Base-by-base conservation (phyloP, 2,113 vertebrate genomes). In the Thinocorus orbignyianus region DNA sequence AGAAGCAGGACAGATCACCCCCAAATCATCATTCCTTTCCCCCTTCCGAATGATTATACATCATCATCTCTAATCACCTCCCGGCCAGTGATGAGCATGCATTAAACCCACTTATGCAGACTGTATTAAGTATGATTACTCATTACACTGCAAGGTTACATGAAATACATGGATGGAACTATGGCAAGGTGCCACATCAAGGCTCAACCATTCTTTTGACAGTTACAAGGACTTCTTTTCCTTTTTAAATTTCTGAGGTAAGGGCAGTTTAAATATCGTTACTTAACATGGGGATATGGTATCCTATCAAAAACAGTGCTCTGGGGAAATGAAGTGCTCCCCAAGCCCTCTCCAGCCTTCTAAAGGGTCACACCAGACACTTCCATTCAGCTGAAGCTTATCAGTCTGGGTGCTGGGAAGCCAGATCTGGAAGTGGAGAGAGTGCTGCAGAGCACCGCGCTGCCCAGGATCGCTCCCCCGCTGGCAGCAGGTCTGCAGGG, bases 71-170 rank as follows among this genome's bases (percentile, higher is more conserved):
- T 55, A 64, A 93, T 84, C 69, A 64, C 73, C 55, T 55, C 37
- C 73, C 81, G 89, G 73, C 42, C 89, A 86, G 65, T 52, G 73
- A 94, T 24, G 49, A 91, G 60, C 72, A 42, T 13, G 69, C 77
- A 86, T 62, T 96, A 86, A 81, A n/a, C 51, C 55, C 72, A 46
- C 81, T 95, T 78, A 44, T 4, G 77, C 94, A 91, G 89, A n/a
- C 80, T 78, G 64, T 81, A 92, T 60, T 60, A 81, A 86, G 76
- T 81, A 30, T 71, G 66, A 70, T 78, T 79, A 44, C 64, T 68
- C 81, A 41, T 60, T 33, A 28, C 60, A 17, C 65, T 81, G 44
- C 72, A 74, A 79, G 83, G 42, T 86, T 83, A 35, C 16, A 33
- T 25, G 39, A 46, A 57, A 46, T 60, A 16, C 1, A 52, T 10